phyloP scores from a whole-genome alignment of 2,797 vertebrate species.

The Melanotaenia nigrans region DNA sequence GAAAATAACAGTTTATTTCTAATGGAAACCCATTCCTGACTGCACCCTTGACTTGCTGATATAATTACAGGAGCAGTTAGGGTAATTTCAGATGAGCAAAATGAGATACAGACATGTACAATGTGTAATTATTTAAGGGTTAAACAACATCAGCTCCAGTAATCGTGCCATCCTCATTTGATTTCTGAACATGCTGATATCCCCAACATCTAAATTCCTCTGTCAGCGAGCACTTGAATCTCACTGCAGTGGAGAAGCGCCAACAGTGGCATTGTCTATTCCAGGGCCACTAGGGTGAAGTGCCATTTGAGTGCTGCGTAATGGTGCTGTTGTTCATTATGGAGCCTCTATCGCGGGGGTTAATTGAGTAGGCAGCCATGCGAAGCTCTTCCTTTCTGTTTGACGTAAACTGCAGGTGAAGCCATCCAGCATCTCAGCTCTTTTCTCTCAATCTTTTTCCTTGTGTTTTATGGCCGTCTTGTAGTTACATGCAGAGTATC shows the following conservation, averaged over 20 bases:
- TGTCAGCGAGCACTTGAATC: conserved; percentile 40
- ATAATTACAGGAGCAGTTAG: conserved; percentile 46
- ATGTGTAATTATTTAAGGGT: conserved; percentile 67
- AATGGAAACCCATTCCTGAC: conserved; percentile 29
- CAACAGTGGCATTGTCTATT: conserved; percentile 60
- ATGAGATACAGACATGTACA: conserved; percentile 39
- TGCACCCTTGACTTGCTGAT: conserved; percentile 40
- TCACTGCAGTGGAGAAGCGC: conserved; percentile 50
- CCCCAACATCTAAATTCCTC: conserved; percentile 59
- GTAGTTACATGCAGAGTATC: conserved; percentile 71
- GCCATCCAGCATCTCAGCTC: conserved; percentile 76
- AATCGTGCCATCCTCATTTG: conserved; percentile 61
- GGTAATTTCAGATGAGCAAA: conserved; percentile 37
- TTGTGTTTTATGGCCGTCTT: conserved; percentile 75
- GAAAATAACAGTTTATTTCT: conserved; percentile 13
- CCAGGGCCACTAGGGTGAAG: conserved; percentile 74
- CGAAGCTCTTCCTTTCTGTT: conserved; percentile 84
- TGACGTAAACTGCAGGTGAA: conserved; percentile 86
- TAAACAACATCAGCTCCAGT: conserved; percentile 71
- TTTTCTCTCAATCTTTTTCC: conserved; percentile 78
- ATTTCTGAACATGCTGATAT: conserved; percentile 63
- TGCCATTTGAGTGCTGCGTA: conserved; percentile 79
- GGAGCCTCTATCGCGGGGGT: conserved; percentile 83
- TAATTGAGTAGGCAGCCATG: conserved; percentile 90
- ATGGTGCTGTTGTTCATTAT: conserved; percentile 88